phyloP scores from a whole-genome alignment of 2,797 vertebrate genomes.

The Crocidura indochinensis region DNA sequence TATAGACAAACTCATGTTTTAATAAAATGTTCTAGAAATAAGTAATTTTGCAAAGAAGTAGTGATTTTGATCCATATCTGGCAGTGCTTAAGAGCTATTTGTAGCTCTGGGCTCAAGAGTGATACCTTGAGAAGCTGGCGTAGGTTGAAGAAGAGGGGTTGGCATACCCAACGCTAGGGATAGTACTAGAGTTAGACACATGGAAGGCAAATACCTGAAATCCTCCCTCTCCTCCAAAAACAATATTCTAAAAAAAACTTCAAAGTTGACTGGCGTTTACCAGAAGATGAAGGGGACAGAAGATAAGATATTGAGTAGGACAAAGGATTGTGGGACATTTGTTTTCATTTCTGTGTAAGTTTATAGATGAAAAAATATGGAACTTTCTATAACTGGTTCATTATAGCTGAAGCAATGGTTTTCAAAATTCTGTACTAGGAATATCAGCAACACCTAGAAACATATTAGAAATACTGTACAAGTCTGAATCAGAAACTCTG shows the following conservation, averaged over 20 bases:
- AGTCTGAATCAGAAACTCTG: slow-evolving; percentile 20
- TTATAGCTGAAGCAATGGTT: not conserved
- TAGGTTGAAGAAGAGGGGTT: no score
- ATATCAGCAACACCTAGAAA: not conserved
- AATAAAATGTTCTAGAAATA: not conserved
- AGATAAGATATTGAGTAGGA: no score
- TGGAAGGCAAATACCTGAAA: no score
- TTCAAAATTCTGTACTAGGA: not conserved
- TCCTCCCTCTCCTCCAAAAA: not conserved
- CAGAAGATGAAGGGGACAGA: not conserved
- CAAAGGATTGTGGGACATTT: not conserved
- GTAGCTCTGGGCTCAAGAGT: no score
- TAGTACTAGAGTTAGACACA: no score
- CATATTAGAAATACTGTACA: not conserved
- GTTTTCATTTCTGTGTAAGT: not conserved
- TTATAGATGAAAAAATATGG: not conserved
- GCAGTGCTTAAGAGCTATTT: no score
- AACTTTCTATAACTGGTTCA: slow-evolving; percentile 17
- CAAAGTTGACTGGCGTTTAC: no score
- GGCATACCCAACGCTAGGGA: no score
- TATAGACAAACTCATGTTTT: not conserved
- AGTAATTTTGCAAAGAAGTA: not conserved
- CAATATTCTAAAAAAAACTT: no score
- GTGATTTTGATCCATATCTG: no score
- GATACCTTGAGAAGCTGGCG: no score